These are phyloP conservation scores for Omphaloscelis lunosa DNA, from an alignment of 2,888 invertebrate genomes.

Conservation along the genomic window DNA sequence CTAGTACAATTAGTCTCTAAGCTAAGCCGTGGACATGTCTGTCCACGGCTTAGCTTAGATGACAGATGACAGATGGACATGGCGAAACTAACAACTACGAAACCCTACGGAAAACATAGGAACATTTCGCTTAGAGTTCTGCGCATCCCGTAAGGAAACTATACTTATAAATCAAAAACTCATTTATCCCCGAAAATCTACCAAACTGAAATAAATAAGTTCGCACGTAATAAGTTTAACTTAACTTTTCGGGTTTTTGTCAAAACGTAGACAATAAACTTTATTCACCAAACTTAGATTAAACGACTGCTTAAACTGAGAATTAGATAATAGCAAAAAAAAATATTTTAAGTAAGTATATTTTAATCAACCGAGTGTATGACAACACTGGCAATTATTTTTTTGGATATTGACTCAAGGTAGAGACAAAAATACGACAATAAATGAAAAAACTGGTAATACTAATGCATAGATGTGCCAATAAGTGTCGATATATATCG, in stretches of 20 bases:
- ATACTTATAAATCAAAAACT: background rate
- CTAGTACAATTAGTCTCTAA: no score
- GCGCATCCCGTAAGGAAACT: background rate
- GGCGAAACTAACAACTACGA: no score
- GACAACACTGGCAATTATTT: background rate
- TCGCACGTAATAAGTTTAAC: background rate
- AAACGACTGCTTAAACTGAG: background rate
- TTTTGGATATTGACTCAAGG: background rate
- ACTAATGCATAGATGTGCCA: no score
- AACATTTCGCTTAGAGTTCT: background rate
- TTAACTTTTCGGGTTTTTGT: background rate
- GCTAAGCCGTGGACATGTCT: no score
- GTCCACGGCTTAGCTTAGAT: no score
- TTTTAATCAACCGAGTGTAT: background rate
- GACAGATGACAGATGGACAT: no score
- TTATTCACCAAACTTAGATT: conserved; percentile 1
- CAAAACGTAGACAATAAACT: background rate
- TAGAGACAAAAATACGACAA: no score
- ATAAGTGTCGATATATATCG: no score
- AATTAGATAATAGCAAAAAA: background rate
- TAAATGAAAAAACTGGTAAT: background rate
- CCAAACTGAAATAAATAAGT: background rate
- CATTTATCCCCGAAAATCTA: background rate
- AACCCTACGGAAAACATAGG: background rate
- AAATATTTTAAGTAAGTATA: no score